Evolutionary conservation across 2,113 vertebrate species (phyloP).

Genomic region (Pteruthius melanotis): DNA sequence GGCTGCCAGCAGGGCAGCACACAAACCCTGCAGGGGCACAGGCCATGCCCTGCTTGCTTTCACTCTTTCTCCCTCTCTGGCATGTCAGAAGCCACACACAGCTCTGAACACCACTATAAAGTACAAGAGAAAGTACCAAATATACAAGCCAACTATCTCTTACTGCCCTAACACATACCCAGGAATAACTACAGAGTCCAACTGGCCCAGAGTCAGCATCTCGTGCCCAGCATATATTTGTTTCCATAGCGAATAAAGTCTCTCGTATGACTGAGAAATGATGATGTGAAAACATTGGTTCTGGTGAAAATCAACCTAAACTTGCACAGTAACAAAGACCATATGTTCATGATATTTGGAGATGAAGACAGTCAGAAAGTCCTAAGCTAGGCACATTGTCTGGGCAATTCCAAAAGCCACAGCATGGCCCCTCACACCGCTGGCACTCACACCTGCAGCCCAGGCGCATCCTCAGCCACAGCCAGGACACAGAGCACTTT

Average conservation of each 20-base stretch:
- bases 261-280: slow-evolving; percentile 59
- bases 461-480: not conserved
- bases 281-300: slow-evolving; percentile 63
- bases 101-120: not conserved
- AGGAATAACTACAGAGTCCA: slow-evolving; percentile 54
- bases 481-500: not conserved
- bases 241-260: slow-evolving; percentile 64
- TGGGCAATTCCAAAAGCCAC: not conserved
- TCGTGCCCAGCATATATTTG: slow-evolving; percentile 59
- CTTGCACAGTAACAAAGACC: slow-evolving; percentile 49
- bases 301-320: slow-evolving; percentile 62
- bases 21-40: not conserved
- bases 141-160: slow-evolving; percentile 23
- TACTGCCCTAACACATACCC: slow-evolving; percentile 57
- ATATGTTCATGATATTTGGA: slow-evolving; percentile 35
- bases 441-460: not conserved
- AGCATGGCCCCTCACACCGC: not conserved
- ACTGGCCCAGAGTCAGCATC: slow-evolving; percentile 60
- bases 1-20: not conserved
- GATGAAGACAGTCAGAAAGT: slow-evolving; percentile 21
- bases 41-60: not conserved
- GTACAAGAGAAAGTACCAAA: not conserved
- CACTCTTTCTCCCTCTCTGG: not conserved
- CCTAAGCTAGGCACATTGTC: not conserved
- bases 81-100: not conserved